phyloP scores from a whole-genome alignment of 1,140 invertebrate genomes.

The Bilobella aurantiaca region DNA sequence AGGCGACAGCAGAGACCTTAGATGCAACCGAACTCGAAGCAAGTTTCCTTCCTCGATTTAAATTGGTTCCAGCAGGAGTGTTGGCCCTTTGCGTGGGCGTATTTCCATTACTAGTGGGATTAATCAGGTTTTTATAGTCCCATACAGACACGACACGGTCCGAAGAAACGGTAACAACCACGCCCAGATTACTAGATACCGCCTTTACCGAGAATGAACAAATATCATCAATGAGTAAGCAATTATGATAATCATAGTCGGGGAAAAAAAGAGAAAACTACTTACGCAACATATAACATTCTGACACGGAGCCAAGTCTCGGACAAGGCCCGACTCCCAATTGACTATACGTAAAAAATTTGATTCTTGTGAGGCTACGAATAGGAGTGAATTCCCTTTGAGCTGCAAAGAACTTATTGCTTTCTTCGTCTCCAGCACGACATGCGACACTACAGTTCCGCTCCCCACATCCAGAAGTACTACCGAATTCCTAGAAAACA shows the following conservation, averaged over 20 bases:
- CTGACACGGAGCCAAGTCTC: conserved; percentile 33
- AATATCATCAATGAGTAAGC: conserved; percentile 2
- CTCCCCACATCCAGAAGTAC: conserved; percentile 33
- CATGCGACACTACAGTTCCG: conserved; percentile 33
- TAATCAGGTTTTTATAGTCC: conserved; percentile 30
- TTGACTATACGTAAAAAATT: conserved; percentile 33
- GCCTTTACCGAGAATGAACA: too few species aligned
- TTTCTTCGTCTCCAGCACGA: conserved; percentile 31
- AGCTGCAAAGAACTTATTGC: conserved; percentile 30
- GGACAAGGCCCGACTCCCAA: conserved; percentile 33
- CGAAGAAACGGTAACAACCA: conserved; percentile 32
- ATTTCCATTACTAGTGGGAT: conserved; percentile 20
- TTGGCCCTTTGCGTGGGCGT: conserved; percentile 14
- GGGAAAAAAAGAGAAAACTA: background rate
- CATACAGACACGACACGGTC: conserved; percentile 34
- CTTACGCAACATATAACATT: conserved; percentile 34
- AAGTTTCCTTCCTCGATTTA: conserved; percentile 27
- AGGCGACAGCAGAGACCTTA: conserved; percentile 54
- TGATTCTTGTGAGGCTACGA: conserved; percentile 33
- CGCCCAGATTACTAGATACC: conserved; percentile 27
- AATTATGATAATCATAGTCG: background rate
- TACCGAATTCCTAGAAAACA: conserved; percentile 30
- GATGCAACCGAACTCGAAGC: conserved; percentile 34
- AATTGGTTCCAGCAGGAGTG: conserved; percentile 27
- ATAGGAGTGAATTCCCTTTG: conserved; percentile 32